Evolutionary conservation across 1,140 invertebrate species (phyloP).

Genomic region (Drosophila kepulauana): DNA sequence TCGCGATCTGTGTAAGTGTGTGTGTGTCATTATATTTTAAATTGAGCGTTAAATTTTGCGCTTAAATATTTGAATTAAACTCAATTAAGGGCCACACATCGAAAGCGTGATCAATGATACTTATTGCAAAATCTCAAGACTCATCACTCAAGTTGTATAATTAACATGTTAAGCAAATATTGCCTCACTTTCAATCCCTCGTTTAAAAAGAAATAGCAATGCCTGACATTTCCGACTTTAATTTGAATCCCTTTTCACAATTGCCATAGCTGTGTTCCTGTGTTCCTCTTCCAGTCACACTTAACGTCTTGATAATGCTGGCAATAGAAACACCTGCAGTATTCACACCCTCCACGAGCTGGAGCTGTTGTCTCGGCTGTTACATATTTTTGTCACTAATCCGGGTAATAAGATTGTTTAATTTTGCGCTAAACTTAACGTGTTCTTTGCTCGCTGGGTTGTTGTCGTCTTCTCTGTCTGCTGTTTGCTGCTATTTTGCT

Average conservation of each 20-base stretch:
- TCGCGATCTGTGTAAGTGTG: background rate
- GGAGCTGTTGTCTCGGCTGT: constrained; percentile 37
- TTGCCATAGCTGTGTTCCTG: constrained; percentile 11
- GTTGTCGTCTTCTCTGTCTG: constrained; percentile 11
- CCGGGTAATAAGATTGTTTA: constrained; percentile 83
- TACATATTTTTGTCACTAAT: constrained; percentile 83
- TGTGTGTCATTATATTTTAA: constrained; percentile 47
- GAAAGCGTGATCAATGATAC: background rate
- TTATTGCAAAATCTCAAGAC: background rate
- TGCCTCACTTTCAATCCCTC: background rate
- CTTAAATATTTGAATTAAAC: constrained; percentile 68
- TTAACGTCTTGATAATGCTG: constrained; percentile 44
- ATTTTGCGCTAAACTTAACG: constrained; percentile 83
- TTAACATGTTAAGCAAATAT: background rate
- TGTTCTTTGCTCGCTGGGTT: constrained; percentile 63
- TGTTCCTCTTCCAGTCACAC: constrained; percentile 9
- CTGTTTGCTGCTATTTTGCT: constrained; percentile 49
- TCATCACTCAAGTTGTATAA: background rate
- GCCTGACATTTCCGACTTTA: background rate
- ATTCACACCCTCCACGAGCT: background rate
- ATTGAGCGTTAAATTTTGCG: constrained; percentile 73
- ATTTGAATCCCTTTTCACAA: too few relatives aligned
- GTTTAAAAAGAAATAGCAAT: background rate
- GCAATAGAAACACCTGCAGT: constrained; percentile 22
- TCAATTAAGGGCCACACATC: constrained; percentile 56